Evolutionary conservation across 2,113 vertebrate genomes (phyloP), one percentile per base, ranked within the genome.

Genomic region (Arothron firmamentum): DNA sequence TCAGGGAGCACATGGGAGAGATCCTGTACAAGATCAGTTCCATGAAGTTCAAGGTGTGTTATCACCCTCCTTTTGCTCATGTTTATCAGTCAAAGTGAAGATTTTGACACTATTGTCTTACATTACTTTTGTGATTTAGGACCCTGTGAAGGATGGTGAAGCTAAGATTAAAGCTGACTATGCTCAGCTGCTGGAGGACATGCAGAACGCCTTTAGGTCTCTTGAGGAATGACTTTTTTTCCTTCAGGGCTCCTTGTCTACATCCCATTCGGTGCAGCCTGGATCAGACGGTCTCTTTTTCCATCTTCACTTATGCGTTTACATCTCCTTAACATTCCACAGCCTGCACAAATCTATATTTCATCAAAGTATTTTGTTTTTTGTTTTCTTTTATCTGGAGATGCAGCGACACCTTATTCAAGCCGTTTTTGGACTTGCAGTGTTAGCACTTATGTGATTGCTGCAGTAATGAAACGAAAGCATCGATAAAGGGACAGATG

Each of bases 21-120:
- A 95, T 93, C 57, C 92, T 99, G 53, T 98, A 98, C 85, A 95
- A 90, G 73, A 93, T 99, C 79, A 95, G 93, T 81, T 94, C 94
- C 73, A 98, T 99, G 96, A 99, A 99, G 79, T 98, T 99, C 83
- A 99, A 98, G 94, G 97, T 99, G 72, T n/a, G 1, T 1, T 12
- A 19, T 18, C 52, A 1, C 31, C 51, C 20, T 0, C 8, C 11
- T 11, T 28, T 51, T 3, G 6, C 34, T 42, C n/a, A 6, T 34
- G 31, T 66, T 20, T 5, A 53, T 48, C 8, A 1, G 1, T 49
- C 34, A n/a, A 10, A 3, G 18, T 45, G 3, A 38, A 23, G 34
- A 43, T 10, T 21, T 47, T 0, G 9, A 13, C 1, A 21, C 21
- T 18, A 34, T 49, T 59, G 38, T 45, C 21, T 9, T 14, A 3